Evolutionary conservation across 2,888 invertebrate genomes (phyloP).

Genomic region (Dasypogon diadema): DNA sequence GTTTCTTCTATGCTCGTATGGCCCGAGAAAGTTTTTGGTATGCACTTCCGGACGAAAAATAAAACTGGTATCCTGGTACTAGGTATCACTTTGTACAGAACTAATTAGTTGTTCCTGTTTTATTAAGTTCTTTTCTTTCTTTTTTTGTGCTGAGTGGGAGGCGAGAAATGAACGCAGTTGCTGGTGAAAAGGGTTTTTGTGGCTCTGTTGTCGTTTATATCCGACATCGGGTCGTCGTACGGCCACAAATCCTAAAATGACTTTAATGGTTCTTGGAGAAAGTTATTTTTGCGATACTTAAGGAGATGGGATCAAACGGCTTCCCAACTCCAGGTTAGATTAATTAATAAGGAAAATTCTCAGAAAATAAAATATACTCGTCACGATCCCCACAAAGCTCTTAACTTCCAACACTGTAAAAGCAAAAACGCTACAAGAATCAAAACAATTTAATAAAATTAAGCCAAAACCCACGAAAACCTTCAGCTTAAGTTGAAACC

Average conservation of each 20-base stretch:
- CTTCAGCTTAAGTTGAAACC: slow-evolving; percentile 26
- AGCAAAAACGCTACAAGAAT: slow-evolving; percentile 4
- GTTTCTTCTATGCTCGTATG: slow-evolving; percentile 21
- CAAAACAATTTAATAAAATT: slow-evolving; percentile 47
- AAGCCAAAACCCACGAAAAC: slow-evolving; percentile 21
- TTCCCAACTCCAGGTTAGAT: no score
- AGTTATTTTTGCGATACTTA: no score
- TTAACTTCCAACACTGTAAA: not conserved
- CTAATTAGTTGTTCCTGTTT: slow-evolving; percentile 49
- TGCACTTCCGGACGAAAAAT: slow-evolving; percentile 60
- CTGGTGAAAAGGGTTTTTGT: not conserved
- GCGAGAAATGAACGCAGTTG: slow-evolving; percentile 4
- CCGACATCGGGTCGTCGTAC: slow-evolving; percentile 27
- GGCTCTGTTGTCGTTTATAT: slow-evolving; percentile 15
- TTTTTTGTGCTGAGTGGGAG: not conserved
- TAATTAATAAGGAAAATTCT: not conserved
- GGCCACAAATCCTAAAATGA: slow-evolving; percentile 9
- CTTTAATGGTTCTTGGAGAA: not conserved
- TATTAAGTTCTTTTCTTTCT: slow-evolving; percentile 16
- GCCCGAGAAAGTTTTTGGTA: slow-evolving; percentile 62
- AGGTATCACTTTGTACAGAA: slow-evolving; percentile 62
- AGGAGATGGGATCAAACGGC: no score
- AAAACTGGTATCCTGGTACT: slow-evolving; percentile 64
- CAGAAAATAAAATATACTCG: not conserved
- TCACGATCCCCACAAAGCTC: slow-evolving; percentile 5